Base-by-base conservation (phyloP, 1,140 invertebrate species). In the Bombus pyrosoma region DNA sequence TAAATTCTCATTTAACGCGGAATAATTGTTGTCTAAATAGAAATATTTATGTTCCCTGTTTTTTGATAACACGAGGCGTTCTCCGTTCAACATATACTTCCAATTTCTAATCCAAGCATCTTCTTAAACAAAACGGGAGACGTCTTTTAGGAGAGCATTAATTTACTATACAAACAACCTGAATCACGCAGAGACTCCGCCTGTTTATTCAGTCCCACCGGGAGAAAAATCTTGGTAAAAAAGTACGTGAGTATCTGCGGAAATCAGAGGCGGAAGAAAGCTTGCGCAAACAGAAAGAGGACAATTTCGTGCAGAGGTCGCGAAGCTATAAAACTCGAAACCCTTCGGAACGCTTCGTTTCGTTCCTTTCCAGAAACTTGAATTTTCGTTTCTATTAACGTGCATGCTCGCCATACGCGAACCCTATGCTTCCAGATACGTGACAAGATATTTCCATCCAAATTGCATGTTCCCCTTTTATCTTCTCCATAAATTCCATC, bases 151-250 rank as follows among this genome's bases (percentile, higher is more conserved):
- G 1, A 66, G 32, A 18, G 39, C 66, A 79, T 84, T 84, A 84
- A 84, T 72, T 84, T 57, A 28, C 75, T 39, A 32, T 39, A 3
- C 57, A 79, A 84, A 84, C 83, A 84, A 37, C 0, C 4, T 15
- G 37, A 69, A n/a, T 25, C 32, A 39, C 13, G 39, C 9, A 22
- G 1, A 53, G 64, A 22, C 62, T 28, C 43, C 25, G 47, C 1
- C 37, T 78, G 75, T 84, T 78, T 84, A 84, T 84, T 78, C 47
- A 71, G 37, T 41, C 47, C 57, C 47, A 18, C 0, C 2, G 2
- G 1, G 8, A 28, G 69, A 74, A 68, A 81, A 74, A 57, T 73
- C 32, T 22, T 66, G 37, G 57, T 6, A 2, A 53, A 37, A 81
- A 68, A 22, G 47, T 53, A 53, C 47, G 47, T 22, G 39, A 47